Percentiles rank a stretch among this genome's conserved stretches.
phyloP scores from a whole-genome alignment of 2,113 vertebrate genomes.

The Glaucidium brasilianum region DNA sequence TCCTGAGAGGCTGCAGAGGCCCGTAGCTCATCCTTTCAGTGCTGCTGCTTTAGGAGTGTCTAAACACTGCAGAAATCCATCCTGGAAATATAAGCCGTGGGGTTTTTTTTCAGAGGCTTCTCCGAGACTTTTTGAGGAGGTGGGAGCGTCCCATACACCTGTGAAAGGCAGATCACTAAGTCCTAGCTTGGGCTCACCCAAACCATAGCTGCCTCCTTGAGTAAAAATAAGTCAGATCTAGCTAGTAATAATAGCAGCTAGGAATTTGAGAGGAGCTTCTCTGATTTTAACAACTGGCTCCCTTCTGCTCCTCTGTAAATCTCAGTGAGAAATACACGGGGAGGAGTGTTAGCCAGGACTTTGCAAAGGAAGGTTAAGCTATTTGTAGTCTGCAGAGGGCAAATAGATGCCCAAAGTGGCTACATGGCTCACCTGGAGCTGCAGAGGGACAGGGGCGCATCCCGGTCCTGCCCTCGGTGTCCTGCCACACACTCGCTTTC shows the following conservation, averaged over 20 bases:
- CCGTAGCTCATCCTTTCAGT: accelerated
- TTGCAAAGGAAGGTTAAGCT: not conserved
- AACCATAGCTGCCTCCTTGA: not conserved
- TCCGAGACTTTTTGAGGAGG: not conserved
- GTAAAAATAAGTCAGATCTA: not conserved
- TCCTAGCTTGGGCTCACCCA: not conserved
- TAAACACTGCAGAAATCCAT: not conserved
- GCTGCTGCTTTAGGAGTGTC: not conserved
- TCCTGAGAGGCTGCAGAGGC: not conserved
- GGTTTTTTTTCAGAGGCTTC: not conserved
- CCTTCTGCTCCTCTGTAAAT: not conserved
- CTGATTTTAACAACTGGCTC: not conserved
- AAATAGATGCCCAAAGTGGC: not conserved
- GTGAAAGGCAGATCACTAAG: not conserved
- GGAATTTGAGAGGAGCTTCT: not conserved
- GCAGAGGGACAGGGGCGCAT: too few species aligned
- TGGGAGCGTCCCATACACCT: accelerated
- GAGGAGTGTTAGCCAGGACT: not conserved
- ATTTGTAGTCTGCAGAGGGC: not conserved
- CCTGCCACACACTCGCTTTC: not conserved
- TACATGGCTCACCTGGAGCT: accelerated
- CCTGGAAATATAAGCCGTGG: not conserved
- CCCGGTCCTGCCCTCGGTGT: not conserved
- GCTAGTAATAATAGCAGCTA: not conserved
- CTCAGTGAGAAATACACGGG: not conserved